phyloP scores from a whole-genome alignment of 2,113 vertebrate species.

The Channa argus region DNA sequence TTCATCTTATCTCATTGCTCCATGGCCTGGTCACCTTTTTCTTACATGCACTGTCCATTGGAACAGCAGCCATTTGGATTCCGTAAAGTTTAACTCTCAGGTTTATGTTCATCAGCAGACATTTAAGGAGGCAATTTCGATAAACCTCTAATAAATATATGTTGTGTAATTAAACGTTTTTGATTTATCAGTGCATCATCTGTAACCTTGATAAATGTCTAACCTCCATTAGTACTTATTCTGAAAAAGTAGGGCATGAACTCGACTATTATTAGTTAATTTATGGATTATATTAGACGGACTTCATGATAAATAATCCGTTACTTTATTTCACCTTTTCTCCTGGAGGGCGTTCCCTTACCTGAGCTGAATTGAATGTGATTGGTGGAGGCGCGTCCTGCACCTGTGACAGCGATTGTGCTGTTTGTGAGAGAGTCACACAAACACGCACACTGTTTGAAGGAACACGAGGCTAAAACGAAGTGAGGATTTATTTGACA shows the following conservation, averaged over 20 bases:
- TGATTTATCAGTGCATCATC: too few species aligned
- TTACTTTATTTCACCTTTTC: too few species aligned
- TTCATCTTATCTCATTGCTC: background rate
- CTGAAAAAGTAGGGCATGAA: too few species aligned
- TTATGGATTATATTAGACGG: too few species aligned
- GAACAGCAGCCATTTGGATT: slow-evolving; percentile 1
- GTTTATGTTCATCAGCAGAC: too few species aligned
- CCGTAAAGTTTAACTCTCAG: background rate
- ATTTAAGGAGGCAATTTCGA: too few species aligned
- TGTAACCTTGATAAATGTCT: too few species aligned
- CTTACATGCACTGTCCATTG: background rate
- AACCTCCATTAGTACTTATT: too few species aligned
- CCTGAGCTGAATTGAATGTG: slow-evolving; percentile 28
- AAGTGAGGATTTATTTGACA: background rate
- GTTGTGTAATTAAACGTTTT: too few species aligned
- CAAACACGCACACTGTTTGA: fast-evolving
- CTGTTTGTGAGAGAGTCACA: background rate
- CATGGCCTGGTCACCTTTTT: background rate
- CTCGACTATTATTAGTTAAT: too few species aligned
- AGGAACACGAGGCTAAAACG: background rate
- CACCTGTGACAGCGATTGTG: slow-evolving; percentile 46
- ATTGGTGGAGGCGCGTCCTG: slow-evolving; percentile 51
- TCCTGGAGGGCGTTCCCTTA: background rate
- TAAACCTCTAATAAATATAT: too few species aligned
- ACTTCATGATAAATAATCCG: too few species aligned